Conservation (phyloP, 1,140 invertebrate species). For the Ephestia elutella region DNA sequence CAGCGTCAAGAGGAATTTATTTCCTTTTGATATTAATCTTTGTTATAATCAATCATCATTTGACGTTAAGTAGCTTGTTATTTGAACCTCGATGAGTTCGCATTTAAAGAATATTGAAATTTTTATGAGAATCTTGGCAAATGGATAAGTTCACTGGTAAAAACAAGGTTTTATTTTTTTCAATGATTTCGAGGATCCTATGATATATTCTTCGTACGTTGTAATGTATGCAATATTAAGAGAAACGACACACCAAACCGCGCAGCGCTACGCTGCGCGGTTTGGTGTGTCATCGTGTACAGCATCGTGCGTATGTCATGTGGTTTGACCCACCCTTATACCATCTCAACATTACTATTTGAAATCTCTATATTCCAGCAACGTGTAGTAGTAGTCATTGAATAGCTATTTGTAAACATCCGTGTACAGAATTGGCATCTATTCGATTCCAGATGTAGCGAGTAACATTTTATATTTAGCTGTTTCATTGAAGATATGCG, state of each 20-base stretch:
- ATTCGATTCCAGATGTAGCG: conserved; percentile 3
- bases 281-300: too few relatives aligned
- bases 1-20: background rate
- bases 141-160: background rate
- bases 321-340: too few relatives aligned
- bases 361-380: too few relatives aligned
- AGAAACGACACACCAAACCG: too few relatives aligned
- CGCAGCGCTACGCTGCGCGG: too few relatives aligned
- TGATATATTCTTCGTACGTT: too few relatives aligned
- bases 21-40: background rate
- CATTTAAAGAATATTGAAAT: background rate
- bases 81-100: conserved; percentile 6
- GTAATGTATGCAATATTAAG: too few relatives aligned
- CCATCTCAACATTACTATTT: too few relatives aligned
- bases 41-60: conserved; percentile 10
- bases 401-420: conserved; percentile 5
- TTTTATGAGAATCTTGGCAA: background rate
- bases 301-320: too few relatives aligned
- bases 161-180: too few relatives aligned
- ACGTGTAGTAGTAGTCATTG: background rate
- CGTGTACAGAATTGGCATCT: background rate
- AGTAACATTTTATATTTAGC: conserved; percentile 2
- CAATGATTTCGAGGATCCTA: too few relatives aligned
- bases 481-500: background rate
- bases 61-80: conserved; percentile 9